Evolutionary conservation across 2,888 invertebrate species (phyloP).

Genomic region (Pteria penguin): DNA sequence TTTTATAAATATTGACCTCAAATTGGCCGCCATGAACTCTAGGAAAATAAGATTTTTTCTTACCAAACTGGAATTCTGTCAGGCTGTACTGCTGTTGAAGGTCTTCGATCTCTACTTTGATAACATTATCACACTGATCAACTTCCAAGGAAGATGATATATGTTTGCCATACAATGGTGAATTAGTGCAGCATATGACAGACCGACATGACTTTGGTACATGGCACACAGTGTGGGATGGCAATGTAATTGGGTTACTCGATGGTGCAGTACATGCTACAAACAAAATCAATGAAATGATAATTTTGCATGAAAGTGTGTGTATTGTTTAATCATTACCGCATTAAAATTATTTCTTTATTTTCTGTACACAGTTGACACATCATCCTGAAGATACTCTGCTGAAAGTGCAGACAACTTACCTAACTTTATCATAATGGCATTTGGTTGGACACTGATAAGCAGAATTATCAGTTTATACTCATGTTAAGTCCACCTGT

Average conservation of each 20-base stretch:
- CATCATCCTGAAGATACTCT: no score
- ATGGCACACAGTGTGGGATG: background rate
- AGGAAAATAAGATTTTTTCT: no score
- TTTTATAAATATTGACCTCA: no score
- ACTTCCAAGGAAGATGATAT: background rate
- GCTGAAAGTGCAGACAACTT: no score
- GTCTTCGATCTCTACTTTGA: background rate
- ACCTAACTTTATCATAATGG: no score
- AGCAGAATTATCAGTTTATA: no score
- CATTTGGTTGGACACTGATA: no score
- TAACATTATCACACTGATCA: constrained; percentile 4
- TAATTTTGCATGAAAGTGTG: background rate
- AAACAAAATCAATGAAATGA: background rate
- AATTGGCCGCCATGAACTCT: no score
- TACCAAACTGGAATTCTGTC: background rate
- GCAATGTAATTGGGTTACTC: background rate
- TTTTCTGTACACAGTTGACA: no score
- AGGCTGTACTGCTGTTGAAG: background rate
- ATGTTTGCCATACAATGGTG: background rate
- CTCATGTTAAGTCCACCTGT: no score
- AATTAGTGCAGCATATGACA: constrained; percentile 7
- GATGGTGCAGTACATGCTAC: background rate
- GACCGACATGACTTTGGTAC: constrained; percentile 1
- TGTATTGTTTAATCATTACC: no score
- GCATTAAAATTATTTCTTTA: no score